These are phyloP conservation scores for Endomychus coccineus DNA, from an alignment of 2,888 invertebrate genomes.

Conservation along the genomic window DNA sequence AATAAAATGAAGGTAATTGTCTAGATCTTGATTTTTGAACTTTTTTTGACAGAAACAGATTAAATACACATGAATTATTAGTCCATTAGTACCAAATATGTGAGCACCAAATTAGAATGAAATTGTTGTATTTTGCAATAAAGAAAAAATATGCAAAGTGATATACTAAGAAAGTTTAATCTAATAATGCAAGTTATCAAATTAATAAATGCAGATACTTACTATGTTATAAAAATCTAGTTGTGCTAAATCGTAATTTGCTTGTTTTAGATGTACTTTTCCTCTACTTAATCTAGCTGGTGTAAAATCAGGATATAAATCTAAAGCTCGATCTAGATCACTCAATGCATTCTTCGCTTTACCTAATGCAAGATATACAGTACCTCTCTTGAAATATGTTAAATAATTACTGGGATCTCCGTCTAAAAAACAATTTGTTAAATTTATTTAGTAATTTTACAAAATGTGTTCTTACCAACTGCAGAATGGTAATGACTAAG, in stretches of 20 bases:
- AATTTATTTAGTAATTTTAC: background rate
- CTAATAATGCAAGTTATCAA: too few species aligned
- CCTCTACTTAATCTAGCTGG: constrained; percentile 74
- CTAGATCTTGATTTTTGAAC: too few species aligned
- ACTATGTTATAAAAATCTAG: constrained; percentile 80
- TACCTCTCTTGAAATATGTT: constrained; percentile 92
- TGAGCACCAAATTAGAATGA: too few species aligned
- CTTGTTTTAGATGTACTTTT: constrained; percentile 83
- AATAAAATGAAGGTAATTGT: too few species aligned
- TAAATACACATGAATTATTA: too few species aligned
- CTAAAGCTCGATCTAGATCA: constrained; percentile 88
- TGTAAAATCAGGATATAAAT: constrained; percentile 90
- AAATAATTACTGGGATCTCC: constrained; percentile 93
- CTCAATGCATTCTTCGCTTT: constrained; percentile 91
- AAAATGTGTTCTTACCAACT: constrained; percentile 64
- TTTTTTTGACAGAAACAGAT: too few species aligned
- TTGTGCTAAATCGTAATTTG: constrained; percentile 73
- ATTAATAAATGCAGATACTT: too few species aligned
- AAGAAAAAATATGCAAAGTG: too few species aligned
- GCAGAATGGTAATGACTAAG: constrained; percentile 96
- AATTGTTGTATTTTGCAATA: too few species aligned
- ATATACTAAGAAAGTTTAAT: too few species aligned
- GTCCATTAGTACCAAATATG: too few species aligned
- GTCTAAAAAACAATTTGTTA: constrained; percentile 54
- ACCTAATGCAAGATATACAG: constrained; percentile 91